Conservation (phyloP, 2,797 vertebrate species). For the Erethizon dorsatum region DNA sequence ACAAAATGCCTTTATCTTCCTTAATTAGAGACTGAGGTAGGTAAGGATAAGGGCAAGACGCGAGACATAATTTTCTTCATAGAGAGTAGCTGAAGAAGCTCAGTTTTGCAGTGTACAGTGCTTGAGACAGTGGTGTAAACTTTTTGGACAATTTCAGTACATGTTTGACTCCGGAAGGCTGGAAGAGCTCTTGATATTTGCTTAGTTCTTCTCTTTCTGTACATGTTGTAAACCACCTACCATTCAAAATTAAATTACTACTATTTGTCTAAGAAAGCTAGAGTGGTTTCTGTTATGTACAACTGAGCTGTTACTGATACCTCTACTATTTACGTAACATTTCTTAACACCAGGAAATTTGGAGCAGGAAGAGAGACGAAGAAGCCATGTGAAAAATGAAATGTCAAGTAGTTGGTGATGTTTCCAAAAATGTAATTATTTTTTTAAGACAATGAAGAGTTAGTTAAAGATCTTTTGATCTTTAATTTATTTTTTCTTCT, state of each 20-base stretch:
- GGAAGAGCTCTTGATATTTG: not conserved
- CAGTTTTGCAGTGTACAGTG: not conserved
- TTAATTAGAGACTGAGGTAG: not conserved
- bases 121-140: rapidly evolving
- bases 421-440: conserved; percentile 20
- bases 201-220: not conserved
- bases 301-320: not conserved
- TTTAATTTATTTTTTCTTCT: not conserved
- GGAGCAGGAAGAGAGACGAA: not conserved
- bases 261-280: not conserved
- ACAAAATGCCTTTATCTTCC: not conserved
- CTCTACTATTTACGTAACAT: not conserved
- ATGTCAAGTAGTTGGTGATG: not conserved
- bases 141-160: not conserved
- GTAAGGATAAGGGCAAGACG: not conserved
- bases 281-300: not conserved
- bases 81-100: not conserved
- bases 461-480: not conserved
- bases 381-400: not conserved
- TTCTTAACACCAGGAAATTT: not conserved
- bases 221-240: not conserved
- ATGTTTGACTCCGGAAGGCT: not conserved
- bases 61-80: not conserved
- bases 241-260: conserved; percentile 6
- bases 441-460: not conserved